Percentiles rank a stretch among this genome's conserved stretches.
Evolutionary conservation across 1,140 invertebrate species (phyloP).

Genomic region (Aphaenogaster rudis): DNA sequence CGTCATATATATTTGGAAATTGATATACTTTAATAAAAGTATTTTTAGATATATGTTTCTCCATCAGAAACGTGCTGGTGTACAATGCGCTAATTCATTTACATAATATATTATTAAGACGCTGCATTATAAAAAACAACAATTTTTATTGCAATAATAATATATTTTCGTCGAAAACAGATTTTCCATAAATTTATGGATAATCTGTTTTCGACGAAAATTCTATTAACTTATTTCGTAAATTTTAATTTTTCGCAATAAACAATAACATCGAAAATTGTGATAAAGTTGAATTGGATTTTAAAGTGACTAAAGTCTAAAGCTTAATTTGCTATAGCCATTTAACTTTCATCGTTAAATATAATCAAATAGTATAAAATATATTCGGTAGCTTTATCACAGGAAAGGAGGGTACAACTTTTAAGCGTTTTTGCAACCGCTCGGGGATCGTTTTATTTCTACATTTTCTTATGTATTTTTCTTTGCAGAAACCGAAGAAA

Average conservation of each 20-base stretch:
- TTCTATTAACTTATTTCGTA: background rate
- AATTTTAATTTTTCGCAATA: background rate
- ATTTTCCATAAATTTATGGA: background rate
- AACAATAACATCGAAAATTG: conserved; percentile 10
- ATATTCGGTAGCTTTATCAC: background rate
- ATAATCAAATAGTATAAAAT: background rate
- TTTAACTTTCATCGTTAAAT: background rate
- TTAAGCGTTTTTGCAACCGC: too few species aligned
- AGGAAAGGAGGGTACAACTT: background rate
- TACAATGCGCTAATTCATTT: background rate
- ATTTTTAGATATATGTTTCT: conserved; percentile 13
- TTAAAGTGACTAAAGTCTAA: background rate
- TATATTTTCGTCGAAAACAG: background rate
- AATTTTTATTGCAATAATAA: background rate
- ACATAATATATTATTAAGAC: background rate
- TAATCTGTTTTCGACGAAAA: background rate
- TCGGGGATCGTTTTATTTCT: too few species aligned
- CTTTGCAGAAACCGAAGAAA: too few species aligned
- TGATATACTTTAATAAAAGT: background rate
- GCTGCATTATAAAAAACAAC: background rate
- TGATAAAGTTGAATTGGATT: background rate
- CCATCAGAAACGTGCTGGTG: conserved; percentile 12
- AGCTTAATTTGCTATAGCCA: background rate
- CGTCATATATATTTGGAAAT: background rate
- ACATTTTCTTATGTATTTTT: too few species aligned